Evolutionary conservation across 2,113 vertebrate species (phyloP).

Genomic region (Petaurus breviceps): DNA sequence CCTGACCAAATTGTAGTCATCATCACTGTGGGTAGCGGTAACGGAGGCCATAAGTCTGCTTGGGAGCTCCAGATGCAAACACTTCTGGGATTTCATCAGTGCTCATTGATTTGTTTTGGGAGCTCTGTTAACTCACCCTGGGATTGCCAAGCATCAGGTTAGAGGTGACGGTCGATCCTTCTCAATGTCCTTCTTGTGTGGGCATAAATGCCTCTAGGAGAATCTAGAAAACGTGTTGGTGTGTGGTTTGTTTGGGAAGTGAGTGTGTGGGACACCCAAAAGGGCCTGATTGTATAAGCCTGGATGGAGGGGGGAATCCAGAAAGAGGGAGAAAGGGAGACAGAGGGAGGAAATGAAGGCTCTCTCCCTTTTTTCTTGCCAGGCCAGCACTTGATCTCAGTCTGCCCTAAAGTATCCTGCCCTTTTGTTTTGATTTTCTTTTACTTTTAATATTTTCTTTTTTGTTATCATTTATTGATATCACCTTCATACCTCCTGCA

Average conservation of each 20-base stretch:
- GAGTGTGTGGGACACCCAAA: neutral
- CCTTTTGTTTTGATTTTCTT: too few relatives aligned
- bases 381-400: too few relatives aligned
- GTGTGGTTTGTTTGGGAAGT: neutral
- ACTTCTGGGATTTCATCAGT: neutral
- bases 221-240: neutral
- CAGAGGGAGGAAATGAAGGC: neutral
- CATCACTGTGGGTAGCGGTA: neutral
- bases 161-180: neutral
- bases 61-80: neutral
- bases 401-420: too few relatives aligned
- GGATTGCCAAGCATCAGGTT: neutral
- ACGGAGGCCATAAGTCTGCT: neutral
- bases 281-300: neutral
- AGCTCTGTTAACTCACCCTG: neutral
- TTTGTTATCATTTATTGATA: too few relatives aligned
- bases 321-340: neutral
- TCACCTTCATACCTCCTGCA: neutral
- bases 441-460: too few relatives aligned
- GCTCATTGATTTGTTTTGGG: neutral
- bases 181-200: neutral
- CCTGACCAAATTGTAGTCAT: neutral
- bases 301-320: neutral
- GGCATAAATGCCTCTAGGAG: neutral
- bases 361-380: neutral